Base-by-base conservation (phyloP, 2,113 vertebrate genomes). In the Pandion haliaetus region DNA sequence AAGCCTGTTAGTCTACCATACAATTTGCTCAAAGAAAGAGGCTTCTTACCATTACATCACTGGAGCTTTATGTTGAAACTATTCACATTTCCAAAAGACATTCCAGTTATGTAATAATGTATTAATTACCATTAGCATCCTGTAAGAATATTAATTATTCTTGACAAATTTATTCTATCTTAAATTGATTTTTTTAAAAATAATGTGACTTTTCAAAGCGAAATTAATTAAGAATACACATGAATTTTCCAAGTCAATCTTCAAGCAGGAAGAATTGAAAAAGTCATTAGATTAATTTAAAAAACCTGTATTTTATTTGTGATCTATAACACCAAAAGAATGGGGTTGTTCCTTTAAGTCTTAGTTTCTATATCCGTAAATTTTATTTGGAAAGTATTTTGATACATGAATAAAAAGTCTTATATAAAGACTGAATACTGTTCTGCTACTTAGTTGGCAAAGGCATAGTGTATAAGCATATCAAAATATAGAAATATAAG, bases 371-470 rank as follows among this genome's bases (percentile, higher is more conserved):
- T 55, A 74, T 74, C 50, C 8, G 32, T 80, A 92, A 50, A 73
- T 91, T 86, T 85, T 73, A 54, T 93, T 73, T 86, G 82, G 86
- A 93, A 95, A 93, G 32, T 73, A 83, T 73, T 96, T 90, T 77
- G 62, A 67, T 63, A 63, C 72, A 47, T 42, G 32, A 76, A 66
- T 88, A 90, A 94, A 83, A 94, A 36, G 9, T 49, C 71, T 79
- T 54, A 67, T 58, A 58, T 47, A 70, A 85, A 94, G 65, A 62
- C 36, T 57, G 54, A 84, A 95, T 73, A 57, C 61, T 89, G 74
- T 90, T 94, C 92, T 86, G 77, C 90, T 94, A 88, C 79, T 94
- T 86, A 79, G 61, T 23, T 95, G 92, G 92, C 72, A 83, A 85
- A 90, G 23, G 16, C 3, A 14, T 32, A 54, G 38, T 80, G 5